Conservation (phyloP, 1,140 invertebrate genomes). For the Drosophila burlai region DNA sequence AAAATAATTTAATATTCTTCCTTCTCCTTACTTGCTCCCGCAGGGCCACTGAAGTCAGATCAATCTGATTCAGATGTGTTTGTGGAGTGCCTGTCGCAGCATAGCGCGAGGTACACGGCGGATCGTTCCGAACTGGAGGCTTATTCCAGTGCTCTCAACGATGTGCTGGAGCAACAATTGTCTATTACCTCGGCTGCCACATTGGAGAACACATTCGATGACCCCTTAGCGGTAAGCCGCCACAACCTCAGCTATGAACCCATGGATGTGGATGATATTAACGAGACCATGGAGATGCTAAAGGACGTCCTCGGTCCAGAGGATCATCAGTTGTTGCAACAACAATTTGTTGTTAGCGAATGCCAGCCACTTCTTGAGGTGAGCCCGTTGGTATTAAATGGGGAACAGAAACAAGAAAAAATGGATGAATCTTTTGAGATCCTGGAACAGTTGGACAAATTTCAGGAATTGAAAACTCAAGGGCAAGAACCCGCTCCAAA, state of each 20-base stretch:
- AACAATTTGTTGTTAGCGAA: slow-evolving; percentile 42
- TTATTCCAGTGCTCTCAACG: slow-evolving; percentile 72
- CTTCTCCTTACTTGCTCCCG: background rate
- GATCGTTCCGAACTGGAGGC: slow-evolving; percentile 67
- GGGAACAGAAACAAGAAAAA: background rate
- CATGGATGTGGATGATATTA: slow-evolving; percentile 79
- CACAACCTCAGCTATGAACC: slow-evolving; percentile 64
- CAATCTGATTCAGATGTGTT: slow-evolving; percentile 75
- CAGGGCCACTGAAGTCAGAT: slow-evolving; percentile 42
- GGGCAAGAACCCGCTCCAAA: background rate
- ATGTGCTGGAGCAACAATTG: slow-evolving; percentile 58
- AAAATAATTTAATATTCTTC: background rate
- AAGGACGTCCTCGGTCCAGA: slow-evolving; percentile 55
- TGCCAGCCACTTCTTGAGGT: background rate
- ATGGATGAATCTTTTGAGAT: background rate
- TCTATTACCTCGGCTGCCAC: slow-evolving; percentile 36
- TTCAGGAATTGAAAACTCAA: background rate
- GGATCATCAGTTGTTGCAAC: slow-evolving; percentile 57
- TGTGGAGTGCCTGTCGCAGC: slow-evolving; percentile 69
- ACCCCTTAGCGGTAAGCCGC: slow-evolving; percentile 38
- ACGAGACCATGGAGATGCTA: slow-evolving; percentile 71
- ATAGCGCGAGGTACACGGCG: slow-evolving; percentile 41
- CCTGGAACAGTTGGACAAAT: background rate
- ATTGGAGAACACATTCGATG: slow-evolving; percentile 38
- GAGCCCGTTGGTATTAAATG: background rate